phyloP scores from a whole-genome alignment of 2,113 vertebrate species.

The Calypte anna region DNA sequence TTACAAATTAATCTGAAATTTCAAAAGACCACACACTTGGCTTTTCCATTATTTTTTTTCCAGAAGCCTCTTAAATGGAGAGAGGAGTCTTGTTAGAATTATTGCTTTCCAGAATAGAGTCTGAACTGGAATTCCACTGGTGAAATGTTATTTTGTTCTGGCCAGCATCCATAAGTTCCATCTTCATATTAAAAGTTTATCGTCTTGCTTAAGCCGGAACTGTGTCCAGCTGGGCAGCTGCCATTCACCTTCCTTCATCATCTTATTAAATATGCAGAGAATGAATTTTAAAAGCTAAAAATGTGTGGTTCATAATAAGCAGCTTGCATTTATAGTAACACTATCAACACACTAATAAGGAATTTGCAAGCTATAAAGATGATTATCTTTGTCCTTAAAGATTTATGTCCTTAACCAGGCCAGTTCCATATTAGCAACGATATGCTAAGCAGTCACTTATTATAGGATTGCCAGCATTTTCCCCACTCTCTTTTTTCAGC shows the following conservation, averaged over 20 bases:
- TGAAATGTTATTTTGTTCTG: conserved; percentile 73
- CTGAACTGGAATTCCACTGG: conserved; percentile 73
- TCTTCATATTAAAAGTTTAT: conserved; percentile 80
- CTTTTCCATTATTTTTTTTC: conserved; percentile 39
- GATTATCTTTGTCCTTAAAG: conserved; percentile 73
- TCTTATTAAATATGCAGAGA: conserved; percentile 74
- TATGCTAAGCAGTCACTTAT: conserved; percentile 44
- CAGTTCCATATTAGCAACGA: conserved; percentile 42
- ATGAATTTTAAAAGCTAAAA: conserved; percentile 74
- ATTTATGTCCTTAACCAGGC: conserved; percentile 46
- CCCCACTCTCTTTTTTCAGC: background rate
- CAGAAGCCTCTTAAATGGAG: conserved; percentile 70
- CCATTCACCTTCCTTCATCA: conserved; percentile 60
- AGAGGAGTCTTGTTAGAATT: conserved; percentile 23
- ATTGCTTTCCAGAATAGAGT: conserved; percentile 71
- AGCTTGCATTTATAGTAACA: conserved; percentile 76
- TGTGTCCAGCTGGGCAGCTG: conserved; percentile 71
- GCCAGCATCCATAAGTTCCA: conserved; percentile 77
- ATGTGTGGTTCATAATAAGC: conserved; percentile 56
- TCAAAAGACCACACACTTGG: conserved; percentile 79
- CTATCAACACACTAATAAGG: conserved; percentile 70
- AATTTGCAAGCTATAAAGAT: conserved; percentile 74
- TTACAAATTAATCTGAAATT: conserved; percentile 72
- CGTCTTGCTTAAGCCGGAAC: conserved; percentile 66
- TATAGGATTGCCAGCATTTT: conserved; percentile 48